Evolutionary conservation across 64 coral and sea anemone species (phyloP), one percentile per base, ranked within the genome.

Genomic region (Astreopora myriophthalma): DNA sequence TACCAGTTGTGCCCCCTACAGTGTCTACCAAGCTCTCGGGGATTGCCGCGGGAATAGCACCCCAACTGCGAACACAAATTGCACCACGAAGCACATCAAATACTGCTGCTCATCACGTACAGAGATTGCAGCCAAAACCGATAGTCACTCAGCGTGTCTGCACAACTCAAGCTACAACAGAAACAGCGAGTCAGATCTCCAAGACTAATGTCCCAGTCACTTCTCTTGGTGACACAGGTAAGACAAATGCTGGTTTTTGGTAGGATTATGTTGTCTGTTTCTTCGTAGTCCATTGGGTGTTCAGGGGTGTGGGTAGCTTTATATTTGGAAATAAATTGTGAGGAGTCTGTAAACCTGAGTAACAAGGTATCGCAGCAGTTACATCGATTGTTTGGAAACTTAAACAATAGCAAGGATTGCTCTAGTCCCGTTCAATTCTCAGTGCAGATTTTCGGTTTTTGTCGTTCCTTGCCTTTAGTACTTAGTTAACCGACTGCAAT

Each of bases 51-150:
- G 85, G 38, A 19, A 48, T 28, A n/a, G 71, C n/a, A 6, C 67
- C 48, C 5, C 85, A 66, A 60, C 14, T 70, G 31, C 30, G 65
- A 28, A 85, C 81, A 39, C 60, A 70, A 23, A 74, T 71, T 58
- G 17, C 36, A 86, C 63, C 85, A 7, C 85, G 70, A 11, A 33
- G 19, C 40, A 72, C 12, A 3, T 37, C 49, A 8, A 72, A 22
- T 7, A 70, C 22, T 1, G 32, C 58, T 13, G 29, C 27, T 58
- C 20, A n/a, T 35, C 67, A 29, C 73, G 38, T 51, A 36, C 85
- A 87, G 34, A 36, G 70, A 36, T 52, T 74, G 32, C 70, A 87
- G 22, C 85, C 85, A n/a, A 87, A 87, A 13, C 65, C 67, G 7
- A 67, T 46, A 40, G 70, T 58, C 4, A 51, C 48, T 25, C 85